Base-by-base conservation (phyloP, 1,140 invertebrate species). In the Conopomorpha cramerella region DNA sequence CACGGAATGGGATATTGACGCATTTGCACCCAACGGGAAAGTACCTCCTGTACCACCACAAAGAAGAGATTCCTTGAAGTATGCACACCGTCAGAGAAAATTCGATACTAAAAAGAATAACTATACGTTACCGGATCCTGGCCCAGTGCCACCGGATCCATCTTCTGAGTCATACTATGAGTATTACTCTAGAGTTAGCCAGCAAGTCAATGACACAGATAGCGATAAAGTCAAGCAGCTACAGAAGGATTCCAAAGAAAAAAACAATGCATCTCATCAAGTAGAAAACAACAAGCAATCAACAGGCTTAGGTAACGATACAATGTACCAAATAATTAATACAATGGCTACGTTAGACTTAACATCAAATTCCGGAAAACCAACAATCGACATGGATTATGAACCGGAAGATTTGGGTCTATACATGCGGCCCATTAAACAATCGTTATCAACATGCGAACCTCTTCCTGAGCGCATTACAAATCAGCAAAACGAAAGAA, bases 1-100 rank as follows among this genome's bases (percentile, higher is more conserved):
- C 45, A 79, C 73, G 1, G 79, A 77, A 42, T 83, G 82, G 81
- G 71, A 82, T 37, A 72, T 73, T 16, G 74, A 78, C 43, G 47
- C 65, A 3, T 71, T 70, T 46, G 54, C 49, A 28, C 45, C 55
- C 13, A 66, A 61, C 34, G 62, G 63, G 12, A 51, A 77, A 61
- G 56, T 48, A 71, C 55, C 76, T 66, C 51, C 72, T 43, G 45
- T 55, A 4, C 65, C 61, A 11, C 72, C 68, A 27, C 67, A 68
- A 43, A 56, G 70, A 37, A 76, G 66, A 50, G 77, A 78, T 51
- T 77, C 77, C n/a, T 51, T 70, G 13, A 77, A 78, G 51, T 77
- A 78, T 55, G 59, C 74, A 12, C 72, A 77, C 39, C 47, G 74
- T 31, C 77, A 77, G 43, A 66, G 71, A 41, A 77, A 77, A 48